Percentiles rank a stretch among this genome's conserved stretches.
Conservation (phyloP, 2,888 invertebrate genomes). For the Lasius fuliginosus region DNA sequence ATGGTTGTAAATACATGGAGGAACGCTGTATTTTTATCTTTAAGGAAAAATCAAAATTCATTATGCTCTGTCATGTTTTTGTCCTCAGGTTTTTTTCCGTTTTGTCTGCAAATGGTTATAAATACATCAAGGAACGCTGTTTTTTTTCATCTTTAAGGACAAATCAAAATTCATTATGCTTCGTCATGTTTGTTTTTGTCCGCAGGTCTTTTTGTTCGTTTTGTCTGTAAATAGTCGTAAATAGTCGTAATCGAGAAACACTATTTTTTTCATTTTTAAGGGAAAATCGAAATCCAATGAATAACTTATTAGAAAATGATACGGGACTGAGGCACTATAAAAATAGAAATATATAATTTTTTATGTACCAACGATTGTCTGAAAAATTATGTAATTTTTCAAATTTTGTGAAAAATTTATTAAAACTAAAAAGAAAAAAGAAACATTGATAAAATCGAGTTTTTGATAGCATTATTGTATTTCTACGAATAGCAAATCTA, state of each 20-base stretch:
- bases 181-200: no score
- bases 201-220: no score
- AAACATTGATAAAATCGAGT: not conserved
- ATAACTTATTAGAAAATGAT: not conserved
- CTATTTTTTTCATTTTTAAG: not conserved
- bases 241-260: not conserved
- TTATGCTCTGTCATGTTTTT: no score
- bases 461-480: not conserved
- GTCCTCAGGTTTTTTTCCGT: no score
- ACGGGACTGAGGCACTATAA: not conserved
- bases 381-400: not conserved
- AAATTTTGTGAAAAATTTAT: not conserved
- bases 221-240: not conserved
- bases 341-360: not conserved
- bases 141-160: not conserved
- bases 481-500: constrained; percentile 3
- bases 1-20: not conserved
- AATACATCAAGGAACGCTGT: no score
- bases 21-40: no score
- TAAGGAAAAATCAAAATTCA: no score
- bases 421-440: not conserved
- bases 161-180: not conserved
- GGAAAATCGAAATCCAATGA: not conserved
- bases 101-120: no score
- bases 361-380: not conserved